These are phyloP conservation scores for Clarias pachynema DNA, from an alignment of 2,797 vertebrate genomes.

Conservation along the genomic window DNA sequence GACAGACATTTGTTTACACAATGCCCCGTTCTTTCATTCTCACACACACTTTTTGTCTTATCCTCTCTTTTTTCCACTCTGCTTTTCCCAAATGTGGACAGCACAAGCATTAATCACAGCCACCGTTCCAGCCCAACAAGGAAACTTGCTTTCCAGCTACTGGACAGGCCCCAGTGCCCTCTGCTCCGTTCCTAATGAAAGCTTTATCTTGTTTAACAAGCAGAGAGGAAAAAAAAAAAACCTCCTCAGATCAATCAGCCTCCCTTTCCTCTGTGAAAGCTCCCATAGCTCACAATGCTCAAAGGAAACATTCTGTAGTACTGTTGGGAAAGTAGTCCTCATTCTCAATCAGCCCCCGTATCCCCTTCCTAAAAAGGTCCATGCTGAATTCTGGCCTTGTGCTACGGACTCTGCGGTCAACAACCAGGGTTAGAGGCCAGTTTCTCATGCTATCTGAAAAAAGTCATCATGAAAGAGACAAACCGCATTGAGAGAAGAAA, in stretches of 20 bases:
- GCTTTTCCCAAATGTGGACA: slow-evolving; percentile 54
- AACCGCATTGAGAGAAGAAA: slow-evolving; percentile 72
- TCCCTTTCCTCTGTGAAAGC: slow-evolving; percentile 45
- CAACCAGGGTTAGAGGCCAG: slow-evolving; percentile 63
- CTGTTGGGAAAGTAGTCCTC: slow-evolving; percentile 51
- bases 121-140: slow-evolving; percentile 58
- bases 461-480: slow-evolving; percentile 74
- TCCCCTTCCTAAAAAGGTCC: slow-evolving; percentile 21
- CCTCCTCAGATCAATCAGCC: slow-evolving; percentile 55
- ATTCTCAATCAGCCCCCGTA: slow-evolving; percentile 47
- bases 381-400: slow-evolving; percentile 38
- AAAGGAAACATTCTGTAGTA: slow-evolving; percentile 38
- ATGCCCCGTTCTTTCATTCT: not conserved
- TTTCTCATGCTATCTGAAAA: slow-evolving; percentile 75
- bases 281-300: slow-evolving; percentile 44
- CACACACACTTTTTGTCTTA: not conserved
- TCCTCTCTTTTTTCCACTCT: slow-evolving; percentile 34
- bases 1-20: not conserved
- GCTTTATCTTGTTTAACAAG: slow-evolving; percentile 63
- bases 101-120: slow-evolving; percentile 61
- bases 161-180: slow-evolving; percentile 45
- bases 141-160: slow-evolving; percentile 49
- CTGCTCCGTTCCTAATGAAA: slow-evolving; percentile 53
- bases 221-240: slow-evolving; percentile 29
- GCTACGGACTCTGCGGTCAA: slow-evolving; percentile 58